Conservation (phyloP, 2,888 invertebrate species). For the Eledona agricola region DNA sequence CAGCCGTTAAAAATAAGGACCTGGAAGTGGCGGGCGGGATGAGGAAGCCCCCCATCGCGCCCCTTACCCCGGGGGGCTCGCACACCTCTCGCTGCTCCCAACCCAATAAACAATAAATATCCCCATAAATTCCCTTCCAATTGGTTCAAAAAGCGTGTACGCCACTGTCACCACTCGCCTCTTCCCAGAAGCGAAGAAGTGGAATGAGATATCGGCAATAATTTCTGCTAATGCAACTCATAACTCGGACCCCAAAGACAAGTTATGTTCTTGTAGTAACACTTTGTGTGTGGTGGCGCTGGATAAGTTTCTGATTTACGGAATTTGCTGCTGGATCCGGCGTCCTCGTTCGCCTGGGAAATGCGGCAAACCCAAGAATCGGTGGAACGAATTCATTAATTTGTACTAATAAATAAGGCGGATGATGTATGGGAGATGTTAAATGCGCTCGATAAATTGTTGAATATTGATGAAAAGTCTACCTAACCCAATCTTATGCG, state of each 20-base stretch:
- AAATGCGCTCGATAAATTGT: slow-evolving; percentile 51
- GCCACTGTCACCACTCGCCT: too few relatives aligned
- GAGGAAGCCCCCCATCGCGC: slow-evolving; percentile 33
- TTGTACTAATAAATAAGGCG: too few relatives aligned
- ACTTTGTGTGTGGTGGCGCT: slow-evolving; percentile 55
- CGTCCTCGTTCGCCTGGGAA: too few relatives aligned
- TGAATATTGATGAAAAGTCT: slow-evolving; percentile 54
- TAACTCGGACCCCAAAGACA: slow-evolving; percentile 54
- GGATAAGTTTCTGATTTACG: slow-evolving; percentile 53
- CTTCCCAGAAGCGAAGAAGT: too few relatives aligned
- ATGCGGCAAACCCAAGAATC: too few relatives aligned
- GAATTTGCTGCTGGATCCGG: too few relatives aligned
- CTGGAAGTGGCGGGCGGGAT: slow-evolving; percentile 46
- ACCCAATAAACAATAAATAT: slow-evolving; percentile 58
- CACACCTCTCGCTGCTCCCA: slow-evolving; percentile 53
- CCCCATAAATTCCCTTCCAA: slow-evolving; percentile 40
- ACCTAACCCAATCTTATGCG: slow-evolving; percentile 46
- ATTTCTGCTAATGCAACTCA: slow-evolving; percentile 57
- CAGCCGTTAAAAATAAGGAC: slow-evolving; percentile 47
- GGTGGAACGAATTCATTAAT: too few relatives aligned
- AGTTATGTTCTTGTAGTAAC: slow-evolving; percentile 56
- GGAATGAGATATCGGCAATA: slow-evolving; percentile 59
- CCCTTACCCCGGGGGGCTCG: slow-evolving; percentile 12
- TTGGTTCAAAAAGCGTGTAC: too few relatives aligned
- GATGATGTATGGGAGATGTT: slow-evolving; percentile 48